Evolutionary conservation across 2,113 vertebrate species (phyloP).

Genomic region (Solea solea): DNA sequence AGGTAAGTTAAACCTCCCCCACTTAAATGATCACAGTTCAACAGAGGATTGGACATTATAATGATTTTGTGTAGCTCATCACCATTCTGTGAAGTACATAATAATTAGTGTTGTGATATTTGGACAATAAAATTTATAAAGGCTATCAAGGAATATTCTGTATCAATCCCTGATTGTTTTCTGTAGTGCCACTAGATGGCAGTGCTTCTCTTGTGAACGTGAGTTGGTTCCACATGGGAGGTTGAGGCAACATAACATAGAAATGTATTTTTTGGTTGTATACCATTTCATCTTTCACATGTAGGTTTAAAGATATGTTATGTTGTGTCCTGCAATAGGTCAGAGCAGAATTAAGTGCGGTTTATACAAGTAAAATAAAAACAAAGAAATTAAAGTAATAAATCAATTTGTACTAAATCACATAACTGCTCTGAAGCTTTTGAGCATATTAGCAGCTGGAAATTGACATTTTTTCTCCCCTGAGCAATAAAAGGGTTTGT

Average conservation of each 20-base stretch:
- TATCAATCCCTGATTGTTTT: neutral
- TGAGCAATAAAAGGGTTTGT: neutral
- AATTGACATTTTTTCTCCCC: neutral
- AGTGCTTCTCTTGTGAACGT: conserved; percentile 4
- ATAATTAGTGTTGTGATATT: neutral
- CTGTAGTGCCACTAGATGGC: conserved; percentile 57
- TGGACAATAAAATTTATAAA: conserved; percentile 1
- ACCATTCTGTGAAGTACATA: neutral
- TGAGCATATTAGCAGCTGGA: neutral
- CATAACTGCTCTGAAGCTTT: neutral
- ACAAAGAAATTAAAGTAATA: neutral
- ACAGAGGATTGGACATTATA: neutral
- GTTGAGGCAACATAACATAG: neutral
- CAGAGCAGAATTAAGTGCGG: neutral
- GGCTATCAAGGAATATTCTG: neutral
- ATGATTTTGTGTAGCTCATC: neutral
- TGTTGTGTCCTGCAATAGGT: neutral
- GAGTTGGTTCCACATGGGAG: neutral
- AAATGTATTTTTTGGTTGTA: neutral
- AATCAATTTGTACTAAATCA: neutral
- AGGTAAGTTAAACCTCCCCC: conserved; percentile 3
- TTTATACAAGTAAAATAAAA: neutral
- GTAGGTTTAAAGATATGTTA: neutral
- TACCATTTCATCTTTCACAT: neutral
- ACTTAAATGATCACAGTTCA: neutral